Conservation (phyloP, 2,113 vertebrate species). For the Phoenicopterus ruber region DNA sequence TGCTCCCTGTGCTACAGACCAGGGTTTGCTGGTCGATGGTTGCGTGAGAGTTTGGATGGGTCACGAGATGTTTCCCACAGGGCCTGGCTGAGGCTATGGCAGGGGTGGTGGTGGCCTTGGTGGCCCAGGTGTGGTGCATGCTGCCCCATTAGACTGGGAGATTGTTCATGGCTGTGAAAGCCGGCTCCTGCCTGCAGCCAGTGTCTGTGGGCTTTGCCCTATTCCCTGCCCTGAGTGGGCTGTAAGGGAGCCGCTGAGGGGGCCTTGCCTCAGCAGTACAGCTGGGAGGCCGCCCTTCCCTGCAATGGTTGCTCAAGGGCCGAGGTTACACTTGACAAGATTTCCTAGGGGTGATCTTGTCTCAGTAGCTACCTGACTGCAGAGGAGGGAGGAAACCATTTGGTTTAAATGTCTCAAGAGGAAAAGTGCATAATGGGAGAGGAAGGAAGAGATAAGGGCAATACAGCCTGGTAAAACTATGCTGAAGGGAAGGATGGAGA, state of each 20-base stretch:
- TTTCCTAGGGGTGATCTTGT: neutral
- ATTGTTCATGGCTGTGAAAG: neutral
- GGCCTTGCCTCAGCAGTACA: too few relatives aligned
- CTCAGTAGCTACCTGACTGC: neutral
- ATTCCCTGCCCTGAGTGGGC: neutral
- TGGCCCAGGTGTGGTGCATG: too few relatives aligned
- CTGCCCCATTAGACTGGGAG: neutral
- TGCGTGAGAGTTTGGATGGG: neutral
- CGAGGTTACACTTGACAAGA: neutral
- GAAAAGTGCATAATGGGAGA: neutral
- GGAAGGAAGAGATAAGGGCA: neutral
- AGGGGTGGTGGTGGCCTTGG: too few relatives aligned
- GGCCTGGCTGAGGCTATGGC: neutral
- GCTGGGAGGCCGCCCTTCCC: neutral
- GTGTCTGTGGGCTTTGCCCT: too few relatives aligned
- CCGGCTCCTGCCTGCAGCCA: neutral
- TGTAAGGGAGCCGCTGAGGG: neutral
- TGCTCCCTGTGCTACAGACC: rapidly evolving
- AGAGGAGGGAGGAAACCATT: neutral
- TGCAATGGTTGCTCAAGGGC: too few relatives aligned
- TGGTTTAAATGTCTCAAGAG: neutral
- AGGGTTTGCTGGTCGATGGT: neutral
- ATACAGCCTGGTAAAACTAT: neutral
- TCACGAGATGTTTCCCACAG: neutral
- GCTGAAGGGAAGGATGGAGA: neutral